Evolutionary conservation across 1,140 invertebrate genomes (phyloP).

Genomic region (Sycobia sp.): DNA sequence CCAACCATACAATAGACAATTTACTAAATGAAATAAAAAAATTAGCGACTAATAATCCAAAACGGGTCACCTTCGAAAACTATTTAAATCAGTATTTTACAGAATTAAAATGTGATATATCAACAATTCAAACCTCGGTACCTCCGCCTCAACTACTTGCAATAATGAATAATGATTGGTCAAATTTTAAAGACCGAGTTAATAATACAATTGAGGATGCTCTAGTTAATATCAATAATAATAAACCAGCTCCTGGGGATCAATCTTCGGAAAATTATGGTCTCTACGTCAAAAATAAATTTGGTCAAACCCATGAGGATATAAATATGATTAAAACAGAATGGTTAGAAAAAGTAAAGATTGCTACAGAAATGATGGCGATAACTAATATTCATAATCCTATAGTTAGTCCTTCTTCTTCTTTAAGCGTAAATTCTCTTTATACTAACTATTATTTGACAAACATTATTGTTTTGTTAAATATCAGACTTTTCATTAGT

Average conservation of each 20-base stretch:
- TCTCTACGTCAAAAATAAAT: background rate
- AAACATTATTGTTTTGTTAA: no score
- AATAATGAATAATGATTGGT: constrained; percentile 3
- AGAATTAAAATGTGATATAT: constrained; percentile 12
- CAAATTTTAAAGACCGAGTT: constrained; percentile 4
- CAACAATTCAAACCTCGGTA: background rate
- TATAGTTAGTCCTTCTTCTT: background rate
- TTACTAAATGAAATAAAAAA: background rate
- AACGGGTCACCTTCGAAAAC: constrained; percentile 6
- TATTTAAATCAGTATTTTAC: constrained; percentile 20
- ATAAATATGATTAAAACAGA: constrained; percentile 7
- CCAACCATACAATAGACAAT: constrained; percentile 7
- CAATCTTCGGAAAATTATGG: background rate
- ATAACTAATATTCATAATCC: background rate
- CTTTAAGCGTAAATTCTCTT: no score
- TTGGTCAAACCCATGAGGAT: background rate
- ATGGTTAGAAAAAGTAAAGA: constrained; percentile 9
- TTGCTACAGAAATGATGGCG: constrained; percentile 10
- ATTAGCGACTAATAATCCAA: background rate
- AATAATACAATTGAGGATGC: background rate
- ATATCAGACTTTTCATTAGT: no score
- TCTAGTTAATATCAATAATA: constrained; percentile 20
- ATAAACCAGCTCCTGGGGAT: no score
- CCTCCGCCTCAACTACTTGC: constrained; percentile 1
- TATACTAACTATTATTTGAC: no score